A percentile compares a stretch with the other conserved stretches of the same genome.
phyloP scores from a whole-genome alignment of 2,888 invertebrate genomes.

The Coleophora deauratella region DNA sequence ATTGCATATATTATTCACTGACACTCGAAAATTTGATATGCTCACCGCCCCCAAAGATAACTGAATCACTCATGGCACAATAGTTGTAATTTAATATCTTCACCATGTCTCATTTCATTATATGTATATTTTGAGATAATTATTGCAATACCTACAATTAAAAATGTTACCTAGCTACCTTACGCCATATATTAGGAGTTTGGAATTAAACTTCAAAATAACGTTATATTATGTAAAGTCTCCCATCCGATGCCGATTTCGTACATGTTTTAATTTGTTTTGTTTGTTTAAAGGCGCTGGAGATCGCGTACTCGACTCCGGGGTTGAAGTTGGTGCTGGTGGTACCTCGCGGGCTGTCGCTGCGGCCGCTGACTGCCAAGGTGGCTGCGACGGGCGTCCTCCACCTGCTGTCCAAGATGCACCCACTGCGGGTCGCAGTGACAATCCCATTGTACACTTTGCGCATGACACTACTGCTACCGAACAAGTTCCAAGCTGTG shows the following conservation, averaged over 20 bases:
- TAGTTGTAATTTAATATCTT: slow-evolving; percentile 1
- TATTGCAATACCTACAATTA: too few relatives aligned
- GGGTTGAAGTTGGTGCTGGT: slow-evolving; percentile 49
- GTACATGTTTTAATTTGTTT: too few relatives aligned
- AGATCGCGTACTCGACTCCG: slow-evolving; percentile 51
- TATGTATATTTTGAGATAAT: too few relatives aligned
- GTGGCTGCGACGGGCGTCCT: slow-evolving; percentile 28
- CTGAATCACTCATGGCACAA: not conserved
- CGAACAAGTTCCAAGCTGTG: slow-evolving; percentile 53
- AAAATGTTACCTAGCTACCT: too few relatives aligned
- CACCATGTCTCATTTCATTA: not conserved
- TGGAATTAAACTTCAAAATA: too few relatives aligned
- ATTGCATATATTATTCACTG: slow-evolving; percentile 8
- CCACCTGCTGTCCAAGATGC: slow-evolving; percentile 32
- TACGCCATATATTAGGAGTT: too few relatives aligned
- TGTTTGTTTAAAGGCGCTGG: slow-evolving; percentile 43
- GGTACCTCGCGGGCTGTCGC: slow-evolving; percentile 41
- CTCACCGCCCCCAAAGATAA: slow-evolving; percentile 47
- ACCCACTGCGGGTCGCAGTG: slow-evolving; percentile 37
- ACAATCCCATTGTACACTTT: slow-evolving; percentile 58
- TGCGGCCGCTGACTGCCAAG: slow-evolving; percentile 30
- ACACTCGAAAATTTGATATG: slow-evolving; percentile 29
- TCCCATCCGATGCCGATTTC: too few relatives aligned
- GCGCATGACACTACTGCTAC: slow-evolving; percentile 59
- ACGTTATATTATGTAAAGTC: too few relatives aligned